Conservation (phyloP, 2,888 invertebrate genomes). For the Invenusta paracnida region DNA sequence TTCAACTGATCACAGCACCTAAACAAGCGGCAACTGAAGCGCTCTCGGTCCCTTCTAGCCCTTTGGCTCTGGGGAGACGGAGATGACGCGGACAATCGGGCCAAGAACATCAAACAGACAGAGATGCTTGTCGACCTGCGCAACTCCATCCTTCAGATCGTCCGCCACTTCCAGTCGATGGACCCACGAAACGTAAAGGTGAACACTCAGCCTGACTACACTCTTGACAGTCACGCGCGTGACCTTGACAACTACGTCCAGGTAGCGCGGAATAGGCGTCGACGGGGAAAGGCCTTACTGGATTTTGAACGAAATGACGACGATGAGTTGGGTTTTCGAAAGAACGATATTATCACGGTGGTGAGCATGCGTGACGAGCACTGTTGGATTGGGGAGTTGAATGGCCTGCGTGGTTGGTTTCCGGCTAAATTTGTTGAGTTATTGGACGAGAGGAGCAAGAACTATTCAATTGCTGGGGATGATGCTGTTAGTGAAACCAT, state of each 20-base stretch:
- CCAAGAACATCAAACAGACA: slow-evolving; percentile 94
- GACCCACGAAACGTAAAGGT: slow-evolving; percentile 73
- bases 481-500: slow-evolving; percentile 93
- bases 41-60: slow-evolving; percentile 82
- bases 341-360: slow-evolving; percentile 95
- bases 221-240: slow-evolving; percentile 85
- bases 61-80: slow-evolving; percentile 65
- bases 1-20: slow-evolving; percentile 56
- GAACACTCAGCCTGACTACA: slow-evolving; percentile 79
- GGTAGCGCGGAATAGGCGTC: slow-evolving; percentile 67
- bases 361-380: slow-evolving; percentile 95
- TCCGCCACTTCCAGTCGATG: slow-evolving; percentile 85
- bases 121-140: slow-evolving; percentile 94
- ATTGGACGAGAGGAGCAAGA: slow-evolving; percentile 84
- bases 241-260: slow-evolving; percentile 75
- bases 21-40: slow-evolving; percentile 77
- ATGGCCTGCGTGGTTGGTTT: slow-evolving; percentile 86
- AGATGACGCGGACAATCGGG: slow-evolving; percentile 69
- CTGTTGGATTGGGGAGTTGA: slow-evolving; percentile 95
- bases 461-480: slow-evolving; percentile 70
- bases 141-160: slow-evolving; percentile 86
- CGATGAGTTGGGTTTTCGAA: slow-evolving; percentile 93
- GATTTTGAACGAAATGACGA: slow-evolving; percentile 97
- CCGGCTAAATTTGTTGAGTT: slow-evolving; percentile 92
- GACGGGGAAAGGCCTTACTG: slow-evolving; percentile 86